Evolutionary conservation across 2,888 invertebrate genomes (phyloP), one percentile per base, ranked within the genome.

Genomic region (Halictus quadricinctus): DNA sequence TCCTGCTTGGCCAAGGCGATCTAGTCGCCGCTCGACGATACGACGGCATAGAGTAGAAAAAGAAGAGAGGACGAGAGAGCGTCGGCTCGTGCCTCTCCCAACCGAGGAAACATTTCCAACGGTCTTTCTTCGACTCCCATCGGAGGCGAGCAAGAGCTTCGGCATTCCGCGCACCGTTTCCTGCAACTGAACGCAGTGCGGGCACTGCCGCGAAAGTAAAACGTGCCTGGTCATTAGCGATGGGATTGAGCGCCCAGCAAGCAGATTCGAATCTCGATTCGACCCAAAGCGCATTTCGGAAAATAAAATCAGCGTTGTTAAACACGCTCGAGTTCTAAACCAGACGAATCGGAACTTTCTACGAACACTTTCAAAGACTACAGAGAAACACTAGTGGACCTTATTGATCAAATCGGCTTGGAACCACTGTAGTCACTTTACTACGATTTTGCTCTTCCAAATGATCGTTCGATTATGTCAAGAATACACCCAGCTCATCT

Each of bases 1-100:
- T 87, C 88, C 89, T 88, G 89, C 83, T 87, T 88, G 91, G 89
- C 88, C 91, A 91, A 91, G 92, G 92, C 89, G 88, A 92, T 84
- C 92, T 76, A 70, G 85, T 88, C 85, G 83, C 46, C 64, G 80
- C 80, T 85, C 81, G 72, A 77, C 85, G 76, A 82, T 81, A 79
- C 50, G 36, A 43, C 81, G 60, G 50, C 60, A 41, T 54, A n/a
- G 21, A 54, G 72, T 73, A 43, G 69, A 76, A 78, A 81, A 46
- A 69, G 78, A 80, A 72, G 79, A 82, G 72, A 79, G 74, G 64
- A 75, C 43, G 77, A 72, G 66, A 66, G 66, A 66, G 70, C 36
- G n/a, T 60, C 48, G 78, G 80, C 83, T 87, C 76, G 79, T 79
- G 74, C 72, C 76, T 66, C 66, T 66, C 66, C 66, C 76, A 77